Evolutionary conservation across 2,888 invertebrate species (phyloP).

Genomic region (Pandemis cinnamomeana): DNA sequence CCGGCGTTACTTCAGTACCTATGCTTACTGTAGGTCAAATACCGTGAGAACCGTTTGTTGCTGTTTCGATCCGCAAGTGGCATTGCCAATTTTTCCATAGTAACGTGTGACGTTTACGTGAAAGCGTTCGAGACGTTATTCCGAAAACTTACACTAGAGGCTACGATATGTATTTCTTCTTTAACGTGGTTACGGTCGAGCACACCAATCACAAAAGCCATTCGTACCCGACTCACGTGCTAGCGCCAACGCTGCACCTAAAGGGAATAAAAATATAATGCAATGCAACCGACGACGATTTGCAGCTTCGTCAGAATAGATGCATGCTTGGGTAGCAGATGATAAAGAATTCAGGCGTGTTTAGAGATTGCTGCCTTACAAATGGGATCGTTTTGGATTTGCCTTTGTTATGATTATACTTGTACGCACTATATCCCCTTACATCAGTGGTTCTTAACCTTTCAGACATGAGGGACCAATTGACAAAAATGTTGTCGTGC

Average conservation of each 20-base stretch:
- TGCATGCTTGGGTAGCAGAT: conserved; percentile 18
- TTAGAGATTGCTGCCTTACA: conserved; percentile 1
- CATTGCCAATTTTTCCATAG: too few species aligned
- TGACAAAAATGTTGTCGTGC: too few species aligned
- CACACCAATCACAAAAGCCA: conserved; percentile 26
- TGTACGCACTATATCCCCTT: too few species aligned
- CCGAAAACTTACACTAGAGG: too few species aligned
- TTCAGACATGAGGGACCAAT: too few species aligned
- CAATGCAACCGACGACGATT: conserved; percentile 36
- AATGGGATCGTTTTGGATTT: neutral
- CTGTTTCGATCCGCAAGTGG: too few species aligned
- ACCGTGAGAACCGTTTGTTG: too few species aligned
- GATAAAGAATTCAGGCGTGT: conserved; percentile 15
- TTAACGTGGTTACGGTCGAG: conserved; percentile 27
- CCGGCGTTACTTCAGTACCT: neutral
- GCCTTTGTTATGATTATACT: neutral
- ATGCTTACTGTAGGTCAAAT: too few species aligned
- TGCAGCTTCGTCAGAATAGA: conserved; percentile 27
- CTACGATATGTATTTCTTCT: conserved; percentile 24
- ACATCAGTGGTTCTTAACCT: too few species aligned
- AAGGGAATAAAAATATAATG: conserved; percentile 39
- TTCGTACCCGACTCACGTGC: conserved; percentile 29
- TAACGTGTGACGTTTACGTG: too few species aligned
- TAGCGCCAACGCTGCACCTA: conserved; percentile 16
- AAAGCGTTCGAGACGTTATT: too few species aligned